These are phyloP conservation scores for Mustela erminea DNA, from an alignment of 2,797 vertebrate species.

Conservation along the genomic window DNA sequence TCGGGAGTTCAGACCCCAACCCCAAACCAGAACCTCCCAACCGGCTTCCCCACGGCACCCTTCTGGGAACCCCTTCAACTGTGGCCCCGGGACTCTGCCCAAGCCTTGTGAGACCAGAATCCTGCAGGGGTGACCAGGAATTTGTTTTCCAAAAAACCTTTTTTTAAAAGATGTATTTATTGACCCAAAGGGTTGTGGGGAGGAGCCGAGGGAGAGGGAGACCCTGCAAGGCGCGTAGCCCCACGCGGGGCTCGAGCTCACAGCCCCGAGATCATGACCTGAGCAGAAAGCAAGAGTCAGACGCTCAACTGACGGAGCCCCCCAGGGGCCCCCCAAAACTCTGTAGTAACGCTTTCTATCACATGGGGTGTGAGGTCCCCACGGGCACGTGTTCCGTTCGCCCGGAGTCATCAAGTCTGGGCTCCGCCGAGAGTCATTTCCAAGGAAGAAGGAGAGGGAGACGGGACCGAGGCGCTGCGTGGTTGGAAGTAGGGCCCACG, in stretches of 20 bases:
- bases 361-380: not conserved
- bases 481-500: not conserved
- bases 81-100: not conserved
- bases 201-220: no score
- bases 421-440: not conserved
- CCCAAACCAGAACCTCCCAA: not conserved
- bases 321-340: no score
- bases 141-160: no score
- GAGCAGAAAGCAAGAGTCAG: no score
- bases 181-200: not conserved
- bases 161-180: not conserved
- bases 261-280: not conserved
- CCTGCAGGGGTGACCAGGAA: not conserved
- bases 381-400: not conserved
- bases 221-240: accelerated
- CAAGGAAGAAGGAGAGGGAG: not conserved
- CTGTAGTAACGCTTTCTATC: not conserved
- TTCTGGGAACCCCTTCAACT: not conserved
- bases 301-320: no score
- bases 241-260: no score
- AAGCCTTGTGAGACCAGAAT: not conserved
- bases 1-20: no score
- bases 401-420: accelerated
- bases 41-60: not conserved
- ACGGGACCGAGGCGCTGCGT: no score